phyloP scores from a whole-genome alignment of 2,888 invertebrate species.

The Polietes domitor region DNA sequence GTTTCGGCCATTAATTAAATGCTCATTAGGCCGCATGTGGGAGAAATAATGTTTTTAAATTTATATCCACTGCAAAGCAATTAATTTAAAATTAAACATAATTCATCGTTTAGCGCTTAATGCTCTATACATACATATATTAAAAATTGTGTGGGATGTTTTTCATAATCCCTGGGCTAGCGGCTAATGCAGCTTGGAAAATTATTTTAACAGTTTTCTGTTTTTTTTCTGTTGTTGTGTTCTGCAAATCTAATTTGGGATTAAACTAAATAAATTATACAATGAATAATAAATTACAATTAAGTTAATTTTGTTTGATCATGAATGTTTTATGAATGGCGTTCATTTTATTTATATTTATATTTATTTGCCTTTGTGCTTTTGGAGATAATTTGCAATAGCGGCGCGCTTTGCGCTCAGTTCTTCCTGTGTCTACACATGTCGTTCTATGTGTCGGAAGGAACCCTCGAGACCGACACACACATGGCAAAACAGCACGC shows the following conservation, averaged over 20 bases:
- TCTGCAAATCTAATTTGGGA: slow-evolving; percentile 13
- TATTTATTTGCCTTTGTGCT: background rate
- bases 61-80: background rate
- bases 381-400: slow-evolving; percentile 23
- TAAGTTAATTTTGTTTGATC: slow-evolving; percentile 24
- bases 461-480: background rate
- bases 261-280: slow-evolving; percentile 24
- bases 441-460: background rate
- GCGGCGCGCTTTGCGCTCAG: background rate
- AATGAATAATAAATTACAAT: slow-evolving; percentile 39
- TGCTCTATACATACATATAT: too few species aligned
- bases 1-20: background rate
- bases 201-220: too few species aligned
- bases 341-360: slow-evolving; percentile 3
- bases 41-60: background rate
- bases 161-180: background rate
- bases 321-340: slow-evolving; percentile 26
- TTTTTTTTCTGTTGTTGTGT: too few species aligned
- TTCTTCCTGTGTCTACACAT: background rate
- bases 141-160: background rate
- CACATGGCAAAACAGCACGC: background rate
- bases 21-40: background rate
- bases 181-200: slow-evolving; percentile 6
- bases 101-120: slow-evolving; percentile 21
- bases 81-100: slow-evolving; percentile 19